Conservation (phyloP, 2,797 vertebrate species). For the Enteromius argenteus region DNA sequence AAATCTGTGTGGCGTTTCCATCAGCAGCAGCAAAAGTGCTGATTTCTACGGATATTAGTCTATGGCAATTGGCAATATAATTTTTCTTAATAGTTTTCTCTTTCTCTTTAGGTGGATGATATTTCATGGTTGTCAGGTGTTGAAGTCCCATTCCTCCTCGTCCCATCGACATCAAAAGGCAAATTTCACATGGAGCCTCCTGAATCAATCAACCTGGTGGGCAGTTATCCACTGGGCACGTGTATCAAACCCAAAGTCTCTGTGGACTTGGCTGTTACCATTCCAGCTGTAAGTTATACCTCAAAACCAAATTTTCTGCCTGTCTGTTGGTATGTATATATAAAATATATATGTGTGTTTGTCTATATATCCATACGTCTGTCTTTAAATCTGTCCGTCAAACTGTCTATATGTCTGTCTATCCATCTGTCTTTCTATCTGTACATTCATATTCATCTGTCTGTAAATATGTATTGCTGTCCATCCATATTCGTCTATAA, state of each 20-base stretch:
- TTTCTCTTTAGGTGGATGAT: constrained; percentile 79
- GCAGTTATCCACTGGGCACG: constrained; percentile 93
- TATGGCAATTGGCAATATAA: not conserved
- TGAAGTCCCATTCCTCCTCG: constrained; percentile 87
- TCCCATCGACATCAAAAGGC: constrained; percentile 87
- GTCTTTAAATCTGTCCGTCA: not conserved
- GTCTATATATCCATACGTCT: not conserved
- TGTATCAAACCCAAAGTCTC: constrained; percentile 87
- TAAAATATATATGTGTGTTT: not conserved
- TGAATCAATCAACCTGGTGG: constrained; percentile 85
- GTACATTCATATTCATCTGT: not conserved
- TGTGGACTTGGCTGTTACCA: constrained; percentile 88
- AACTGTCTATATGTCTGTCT: not conserved
- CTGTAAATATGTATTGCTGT: not conserved
- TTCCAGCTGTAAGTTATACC: constrained; percentile 84
- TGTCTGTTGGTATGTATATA: not conserved
- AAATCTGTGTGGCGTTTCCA: not conserved
- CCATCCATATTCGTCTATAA: not conserved
- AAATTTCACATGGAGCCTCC: constrained; percentile 89
- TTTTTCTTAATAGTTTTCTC: not conserved
- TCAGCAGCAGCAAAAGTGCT: not conserved
- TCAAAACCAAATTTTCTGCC: not conserved
- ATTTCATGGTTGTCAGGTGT: constrained; percentile 87
- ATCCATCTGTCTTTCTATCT: not conserved
- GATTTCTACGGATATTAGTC: not conserved